These are phyloP conservation scores for Melanostoma mellinum DNA, from an alignment of 2,888 invertebrate genomes.

Conservation along the genomic window DNA sequence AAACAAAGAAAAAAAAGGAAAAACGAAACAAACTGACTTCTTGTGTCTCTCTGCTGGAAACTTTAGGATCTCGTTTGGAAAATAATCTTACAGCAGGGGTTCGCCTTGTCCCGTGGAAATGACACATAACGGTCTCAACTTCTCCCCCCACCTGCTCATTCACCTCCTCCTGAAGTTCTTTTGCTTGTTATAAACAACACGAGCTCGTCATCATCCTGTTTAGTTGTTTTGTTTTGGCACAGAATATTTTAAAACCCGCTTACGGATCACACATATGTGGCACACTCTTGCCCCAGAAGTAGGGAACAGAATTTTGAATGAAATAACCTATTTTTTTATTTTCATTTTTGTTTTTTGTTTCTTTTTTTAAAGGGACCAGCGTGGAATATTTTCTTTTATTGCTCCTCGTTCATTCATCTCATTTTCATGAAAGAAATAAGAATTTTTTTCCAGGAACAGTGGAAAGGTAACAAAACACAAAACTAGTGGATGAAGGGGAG, in stretches of 20 bases:
- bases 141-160: not conserved
- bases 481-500: not conserved
- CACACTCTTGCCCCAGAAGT: constrained; percentile 17
- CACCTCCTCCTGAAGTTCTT: too few relatives aligned
- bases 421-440: constrained; percentile 32
- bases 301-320: constrained; percentile 42
- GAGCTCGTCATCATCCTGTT: constrained; percentile 29
- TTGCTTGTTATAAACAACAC: constrained; percentile 12
- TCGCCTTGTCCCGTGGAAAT: constrained; percentile 1
- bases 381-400: constrained; percentile 42
- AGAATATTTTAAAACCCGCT: not conserved
- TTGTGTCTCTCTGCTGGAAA: constrained; percentile 1
- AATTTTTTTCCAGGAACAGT: constrained; percentile 8
- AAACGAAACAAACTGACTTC: constrained; percentile 9
- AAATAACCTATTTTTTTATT: constrained; percentile 39
- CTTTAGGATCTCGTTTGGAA: constrained; percentile 8
- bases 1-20: not conserved
- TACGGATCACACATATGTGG: constrained; percentile 25
- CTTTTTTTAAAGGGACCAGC: not conserved
- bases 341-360: not conserved
- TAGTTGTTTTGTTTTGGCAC: not conserved
- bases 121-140: constrained; percentile 10
- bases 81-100: not conserved
- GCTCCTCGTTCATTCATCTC: constrained; percentile 44
- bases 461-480: constrained; percentile 12